Base-by-base conservation (phyloP, 1,140 invertebrate genomes). In the Archegozetes longisetosus region DNA sequence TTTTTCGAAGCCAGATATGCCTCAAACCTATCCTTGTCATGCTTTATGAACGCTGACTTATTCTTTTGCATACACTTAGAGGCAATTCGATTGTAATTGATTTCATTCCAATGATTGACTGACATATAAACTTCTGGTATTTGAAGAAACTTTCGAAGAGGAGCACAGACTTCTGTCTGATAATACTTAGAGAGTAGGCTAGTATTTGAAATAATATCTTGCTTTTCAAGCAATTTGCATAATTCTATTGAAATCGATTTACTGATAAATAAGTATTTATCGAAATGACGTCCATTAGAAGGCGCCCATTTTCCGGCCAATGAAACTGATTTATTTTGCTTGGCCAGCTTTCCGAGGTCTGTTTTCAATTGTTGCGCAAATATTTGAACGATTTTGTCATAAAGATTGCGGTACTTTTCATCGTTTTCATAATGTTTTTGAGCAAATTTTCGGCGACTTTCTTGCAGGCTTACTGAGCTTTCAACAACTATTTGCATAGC, bases 261-360 rank as follows among this genome's bases (percentile, higher is more conserved):
- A 14, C 26, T 20, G 50, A 58, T 51, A n/a, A 29, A 58, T 2
- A 58, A n/a, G 40, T 58, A 58, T 53, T 58, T 58, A 46, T 58
- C 57, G 49, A 58, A 58, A 40, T 50, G 32, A 27, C 23, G 24
- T 17, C 12, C 23, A n/a, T 14, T 20, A 58, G 27, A 50, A 1
- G 57, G 57, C 9, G 49, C n/a, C 57, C 57, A 58, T 28, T 58
- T 58, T 14, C 46, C 46, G 32, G 57, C 47, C 24, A 58, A 46
- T 22, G 57, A 58, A n/a, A 53, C 2, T 20, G 52, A 17, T 24
- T 58, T 50, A 2, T 12, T 26, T 1, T 51, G 9, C 17, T 40
- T 40, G 6, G 32, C 32, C 3, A 58, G 4, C 14, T 58, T 9
- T 4, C 17, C 48, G 13, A 49, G 26, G 40, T 58, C 57, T 28